Percentiles rank a stretch among this genome's conserved stretches.
Conservation (phyloP, 2,888 invertebrate genomes). For the Antheraea yamamai region DNA sequence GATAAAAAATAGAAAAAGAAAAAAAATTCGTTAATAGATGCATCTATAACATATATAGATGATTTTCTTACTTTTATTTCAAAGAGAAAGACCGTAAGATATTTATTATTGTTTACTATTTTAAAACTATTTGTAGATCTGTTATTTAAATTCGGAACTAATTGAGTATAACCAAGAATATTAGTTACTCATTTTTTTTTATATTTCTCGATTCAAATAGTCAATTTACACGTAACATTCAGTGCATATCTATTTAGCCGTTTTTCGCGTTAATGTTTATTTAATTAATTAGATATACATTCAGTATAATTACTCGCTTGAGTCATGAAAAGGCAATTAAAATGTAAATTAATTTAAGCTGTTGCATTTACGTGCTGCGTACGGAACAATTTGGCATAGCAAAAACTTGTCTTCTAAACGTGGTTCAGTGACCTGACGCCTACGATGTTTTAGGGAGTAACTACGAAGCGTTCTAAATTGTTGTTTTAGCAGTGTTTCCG, state of each 20-base stretch:
- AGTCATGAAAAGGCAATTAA: constrained; percentile 7
- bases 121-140: background rate
- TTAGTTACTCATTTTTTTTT: background rate
- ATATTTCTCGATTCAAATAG: background rate
- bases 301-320: constrained; percentile 8
- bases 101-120: background rate
- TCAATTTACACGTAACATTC: background rate
- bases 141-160: background rate
- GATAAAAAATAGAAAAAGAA: too few species aligned
- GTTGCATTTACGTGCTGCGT: constrained; percentile 14
- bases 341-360: constrained; percentile 16
- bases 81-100: background rate
- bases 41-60: background rate
- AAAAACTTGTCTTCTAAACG: constrained; percentile 19
- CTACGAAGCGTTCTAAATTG: constrained; percentile 46
- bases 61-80: background rate
- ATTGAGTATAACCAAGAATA: background rate
- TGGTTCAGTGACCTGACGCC: constrained; percentile 59
- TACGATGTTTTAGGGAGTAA: constrained; percentile 48
- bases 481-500: constrained; percentile 49
- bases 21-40: too few species aligned
- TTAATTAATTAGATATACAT: constrained; percentile 18
- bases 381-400: constrained; percentile 17
- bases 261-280: constrained; percentile 24
- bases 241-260: constrained; percentile 40